Evolutionary conservation across 1,140 invertebrate genomes (phyloP), one percentile per base, ranked within the genome.

Genomic region (Lineus longissimus): DNA sequence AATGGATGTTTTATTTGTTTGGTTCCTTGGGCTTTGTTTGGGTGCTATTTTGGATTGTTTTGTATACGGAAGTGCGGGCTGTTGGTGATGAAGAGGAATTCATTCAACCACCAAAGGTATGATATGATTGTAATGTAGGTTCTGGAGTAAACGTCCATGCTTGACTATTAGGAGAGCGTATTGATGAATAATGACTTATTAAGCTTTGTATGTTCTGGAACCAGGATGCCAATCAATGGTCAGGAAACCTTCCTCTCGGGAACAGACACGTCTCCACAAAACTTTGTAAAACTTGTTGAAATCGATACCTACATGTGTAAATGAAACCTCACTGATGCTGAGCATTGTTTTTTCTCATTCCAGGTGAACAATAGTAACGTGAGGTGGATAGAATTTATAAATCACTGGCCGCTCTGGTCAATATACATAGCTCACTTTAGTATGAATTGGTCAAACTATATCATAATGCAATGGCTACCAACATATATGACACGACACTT

Each of bases 401-500:
- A 83, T 45, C 86, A 89, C 71, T 90, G 89, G 86, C 86, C 89
- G 0, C 78, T 91, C 17, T 91, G 89, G 89, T 87, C 89, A 1
- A 85, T 91, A 63, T 91, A 91, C 70, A 86, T 89, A 62, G 89
- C 90, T 29, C 90, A 91, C 80, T 91, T 91, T 80, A 86, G 88
- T 25, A 91, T 92, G 90, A 91, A 91, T 77, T 92, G 90, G 90
- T 89, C 87, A 36, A 91, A 88, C 70, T 91, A 91, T 71, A 90
- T 91, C 63, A 89, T 92, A 66, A 91, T 91, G 89, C 89, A 91
- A 73, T 92, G 90, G 90, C 78, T 92, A 63, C 90, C 90, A 1
- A 91, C 89, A 6, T 91, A 91, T 76, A 79, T 92, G 68, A 78
- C 86, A 2, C 79, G 86, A 55, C 86, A 86, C 73, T 82, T 92